Percentiles rank a stretch among this genome's conserved stretches.
Conservation (phyloP, 2,888 invertebrate species). For the Scaptodrosophila latifasciaeformis region DNA sequence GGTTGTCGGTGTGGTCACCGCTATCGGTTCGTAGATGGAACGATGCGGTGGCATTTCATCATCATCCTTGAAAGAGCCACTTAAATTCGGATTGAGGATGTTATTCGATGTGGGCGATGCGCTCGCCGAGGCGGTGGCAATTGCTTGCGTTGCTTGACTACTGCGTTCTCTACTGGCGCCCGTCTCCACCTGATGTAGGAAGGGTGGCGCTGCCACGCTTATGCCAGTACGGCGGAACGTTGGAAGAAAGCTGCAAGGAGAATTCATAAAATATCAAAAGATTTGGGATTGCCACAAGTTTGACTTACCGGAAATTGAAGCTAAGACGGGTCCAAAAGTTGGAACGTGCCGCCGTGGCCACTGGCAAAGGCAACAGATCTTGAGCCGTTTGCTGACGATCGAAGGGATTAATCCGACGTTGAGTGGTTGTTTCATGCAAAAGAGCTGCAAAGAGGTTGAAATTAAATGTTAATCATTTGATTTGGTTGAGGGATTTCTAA, state of each 20-base stretch:
- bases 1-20: conserved; percentile 43
- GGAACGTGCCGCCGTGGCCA: conserved; percentile 42
- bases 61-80: conserved; percentile 74
- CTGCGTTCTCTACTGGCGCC: conserved; percentile 21
- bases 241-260: conserved; percentile 38
- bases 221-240: conserved; percentile 49
- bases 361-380: conserved; percentile 60
- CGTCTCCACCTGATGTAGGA: conserved; percentile 54
- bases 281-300: background rate
- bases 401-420: conserved; percentile 74
- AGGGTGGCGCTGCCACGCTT: conserved; percentile 71
- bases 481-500: background rate
- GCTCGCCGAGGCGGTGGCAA: conserved; percentile 28
- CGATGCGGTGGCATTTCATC: conserved; percentile 66
- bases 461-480: background rate
- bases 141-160: conserved; percentile 9
- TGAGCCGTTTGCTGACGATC: conserved; percentile 72
- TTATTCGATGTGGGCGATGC: conserved; percentile 72
- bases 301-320: conserved; percentile 60
- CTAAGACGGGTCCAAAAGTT: conserved; percentile 64
- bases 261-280: too few relatives aligned
- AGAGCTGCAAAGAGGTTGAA: conserved; percentile 45
- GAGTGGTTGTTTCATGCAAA: conserved; percentile 41
- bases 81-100: conserved; percentile 75
- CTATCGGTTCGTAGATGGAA: conserved; percentile 72